Base-by-base conservation (phyloP, 2,797 vertebrate species). In the Argyrosomus regius region DNA sequence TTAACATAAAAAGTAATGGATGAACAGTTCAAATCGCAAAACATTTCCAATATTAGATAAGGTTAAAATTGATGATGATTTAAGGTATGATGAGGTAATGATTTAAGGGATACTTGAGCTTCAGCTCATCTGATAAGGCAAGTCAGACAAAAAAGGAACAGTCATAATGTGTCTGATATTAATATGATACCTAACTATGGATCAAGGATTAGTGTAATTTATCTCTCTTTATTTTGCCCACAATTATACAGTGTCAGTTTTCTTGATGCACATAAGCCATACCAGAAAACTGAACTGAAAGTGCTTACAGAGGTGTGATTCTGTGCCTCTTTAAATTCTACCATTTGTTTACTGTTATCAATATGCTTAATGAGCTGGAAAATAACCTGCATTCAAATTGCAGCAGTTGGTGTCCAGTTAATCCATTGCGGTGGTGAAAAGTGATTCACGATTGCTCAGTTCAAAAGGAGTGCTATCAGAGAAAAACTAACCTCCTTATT, bases 301-400 rank as follows among this genome's bases (percentile, higher is more conserved):
- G 81, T 17, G 41, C 69, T 81, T 82, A 83, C 72, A 31, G 0
- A 60, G 80, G 43, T 67, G 72, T 59, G 4, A 45, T 74, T 69
- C 60, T 49, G 9, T 14, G 59, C 60, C 50, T 61, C 46, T 54
- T 80, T 63, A 82, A 81, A 86, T 80, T 83, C 66, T 66, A 72
- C 72, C 60, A 70, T 89, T 90, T 89, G 83, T 91, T 91, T 88
- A 81, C 78, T 74, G 74, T 87, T 89, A 73, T 87, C 87, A 86
- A 85, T 87, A 82, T 78, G 77, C 58, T 77, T 85, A 87, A 88
- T 92, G 84, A 87, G 71, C 73, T 89, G 86, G 87, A 90, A 89
- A 90, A 92, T 89, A 83, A 83, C 72, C 77, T 90, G 67, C 79
- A 74, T 88, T 87, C 70, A 85, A 83, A 89, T 72, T 48, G 72